Base-by-base conservation (phyloP, 2,113 vertebrate genomes). In the Dipodomys ordii region DNA sequence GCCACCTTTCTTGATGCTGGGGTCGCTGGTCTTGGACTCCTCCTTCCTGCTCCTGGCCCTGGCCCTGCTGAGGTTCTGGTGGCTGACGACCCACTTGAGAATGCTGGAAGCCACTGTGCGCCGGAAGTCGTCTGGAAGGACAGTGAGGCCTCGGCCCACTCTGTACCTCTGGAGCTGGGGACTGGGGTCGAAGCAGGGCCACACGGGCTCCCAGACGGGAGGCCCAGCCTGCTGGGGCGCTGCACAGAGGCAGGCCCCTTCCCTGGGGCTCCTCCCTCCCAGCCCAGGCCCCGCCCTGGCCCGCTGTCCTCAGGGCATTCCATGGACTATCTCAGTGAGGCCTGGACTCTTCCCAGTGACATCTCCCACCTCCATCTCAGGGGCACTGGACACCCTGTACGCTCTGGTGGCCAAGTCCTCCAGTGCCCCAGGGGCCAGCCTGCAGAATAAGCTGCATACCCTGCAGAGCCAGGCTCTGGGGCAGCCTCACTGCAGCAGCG, bases 51-150 rank as follows among this genome's bases (percentile, higher is more conserved):
- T 12, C 83, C 20, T 46, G 65, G 28, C 2, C 18, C 35, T 62
- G 91, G 10, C 79, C 25, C 74, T 46, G 92, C 18, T 7, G 74
- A 28, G 46, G 83, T 4, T 65, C 86, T 95, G 96, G 27, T 96
- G 95, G 77, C 86, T 93, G 85, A 97, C 94, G 32, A 97, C 87
- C 93, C 92, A 97, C 90, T 97, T 98, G 67, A 97, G 95, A 94
- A 98, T 92, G 94, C 96, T 91, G 91, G 90, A 95, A 72, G 95
- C 97, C 78, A 71, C 81, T 0, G 96, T 98, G 57, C 95, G 96
- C 79, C 98, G 96, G 86, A 98, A 98, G 81, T 98, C 97, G 1
- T 97, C 97, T 97, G 96, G 77, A 97, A 97, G 89, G 83, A 90
- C 65, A 87, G 20, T 28, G 0, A 65, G 67, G 86, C 60, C 88